Conservation (phyloP, 2,797 vertebrate species). For the Periophthalmus magnuspinnatus region DNA sequence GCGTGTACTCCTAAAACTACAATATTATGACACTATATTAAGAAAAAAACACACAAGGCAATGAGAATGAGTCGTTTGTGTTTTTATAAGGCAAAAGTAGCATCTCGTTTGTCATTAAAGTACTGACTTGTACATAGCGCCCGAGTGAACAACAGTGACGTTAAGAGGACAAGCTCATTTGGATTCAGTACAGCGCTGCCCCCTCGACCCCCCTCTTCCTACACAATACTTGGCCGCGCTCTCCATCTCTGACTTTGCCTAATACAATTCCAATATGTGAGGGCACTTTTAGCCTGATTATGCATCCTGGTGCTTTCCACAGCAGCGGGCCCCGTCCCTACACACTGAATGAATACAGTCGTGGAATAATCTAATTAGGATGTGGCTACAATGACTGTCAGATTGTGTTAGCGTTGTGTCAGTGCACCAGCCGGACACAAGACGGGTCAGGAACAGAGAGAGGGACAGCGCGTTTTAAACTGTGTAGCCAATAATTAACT, state of each 20-base stretch:
- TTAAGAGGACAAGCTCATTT: constrained; percentile 30
- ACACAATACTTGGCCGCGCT: constrained; percentile 23
- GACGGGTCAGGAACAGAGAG: neutral
- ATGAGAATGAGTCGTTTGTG: too few species aligned
- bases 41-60: too few species aligned
- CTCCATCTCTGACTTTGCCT: constrained; percentile 44
- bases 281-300: constrained; percentile 54
- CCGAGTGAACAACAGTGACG: neutral
- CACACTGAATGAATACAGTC: constrained; percentile 62
- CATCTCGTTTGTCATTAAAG: neutral
- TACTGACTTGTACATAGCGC: neutral
- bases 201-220: constrained; percentile 3
- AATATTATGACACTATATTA: too few species aligned
- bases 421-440: constrained; percentile 30
- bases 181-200: constrained; percentile 18
- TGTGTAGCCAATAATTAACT: neutral
- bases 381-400: constrained; percentile 54
- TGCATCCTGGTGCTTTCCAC: constrained; percentile 45
- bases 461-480: neutral
- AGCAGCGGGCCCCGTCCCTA: constrained; percentile 28
- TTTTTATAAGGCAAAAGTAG: neutral
- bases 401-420: constrained; percentile 42
- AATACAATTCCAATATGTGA: constrained; percentile 55
- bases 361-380: constrained; percentile 62
- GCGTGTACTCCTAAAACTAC: too few species aligned